Conservation (phyloP, 2,888 invertebrate species). For the Eudemis profundana region DNA sequence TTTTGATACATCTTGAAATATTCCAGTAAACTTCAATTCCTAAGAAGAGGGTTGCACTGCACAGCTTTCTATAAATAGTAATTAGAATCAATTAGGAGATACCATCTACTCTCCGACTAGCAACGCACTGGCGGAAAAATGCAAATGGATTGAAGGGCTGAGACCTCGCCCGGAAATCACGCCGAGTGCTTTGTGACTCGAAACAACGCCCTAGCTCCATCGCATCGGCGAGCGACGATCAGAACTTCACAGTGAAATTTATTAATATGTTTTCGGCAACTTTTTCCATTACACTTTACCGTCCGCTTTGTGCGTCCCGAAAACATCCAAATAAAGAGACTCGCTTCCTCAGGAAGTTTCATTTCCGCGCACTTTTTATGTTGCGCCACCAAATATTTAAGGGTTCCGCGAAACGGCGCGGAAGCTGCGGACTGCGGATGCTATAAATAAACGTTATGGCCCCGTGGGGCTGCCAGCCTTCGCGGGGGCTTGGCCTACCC, state of each 20-base stretch:
- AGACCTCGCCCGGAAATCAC: not conserved
- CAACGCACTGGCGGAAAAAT: not conserved
- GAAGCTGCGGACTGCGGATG: conserved; percentile 23
- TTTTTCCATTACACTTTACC: conserved; percentile 38
- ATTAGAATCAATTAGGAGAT: not conserved
- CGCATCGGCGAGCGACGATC: not conserved
- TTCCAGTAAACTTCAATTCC: too few relatives aligned
- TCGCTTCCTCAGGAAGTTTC: conserved; percentile 53
- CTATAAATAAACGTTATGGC: conserved; percentile 22
- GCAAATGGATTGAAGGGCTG: conserved; percentile 4
- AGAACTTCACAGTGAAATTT: conserved; percentile 31
- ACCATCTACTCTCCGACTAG: not conserved
- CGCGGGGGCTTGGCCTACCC: too few relatives aligned
- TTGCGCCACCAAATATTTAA: conserved; percentile 25
- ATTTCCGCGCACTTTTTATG: conserved; percentile 48
- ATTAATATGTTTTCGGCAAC: conserved; percentile 42
- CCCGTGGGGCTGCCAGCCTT: not conserved
- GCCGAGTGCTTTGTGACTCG: not conserved
- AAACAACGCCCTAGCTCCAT: not conserved
- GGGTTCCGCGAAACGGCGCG: conserved; percentile 30
- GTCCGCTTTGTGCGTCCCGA: not conserved
- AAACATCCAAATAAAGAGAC: conserved; percentile 32
- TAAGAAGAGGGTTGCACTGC: not conserved
- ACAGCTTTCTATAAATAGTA: not conserved
- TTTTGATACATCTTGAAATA: too few relatives aligned